phyloP scores from a whole-genome alignment of 2,113 vertebrate genomes.

The Syngnathus scovelli region DNA sequence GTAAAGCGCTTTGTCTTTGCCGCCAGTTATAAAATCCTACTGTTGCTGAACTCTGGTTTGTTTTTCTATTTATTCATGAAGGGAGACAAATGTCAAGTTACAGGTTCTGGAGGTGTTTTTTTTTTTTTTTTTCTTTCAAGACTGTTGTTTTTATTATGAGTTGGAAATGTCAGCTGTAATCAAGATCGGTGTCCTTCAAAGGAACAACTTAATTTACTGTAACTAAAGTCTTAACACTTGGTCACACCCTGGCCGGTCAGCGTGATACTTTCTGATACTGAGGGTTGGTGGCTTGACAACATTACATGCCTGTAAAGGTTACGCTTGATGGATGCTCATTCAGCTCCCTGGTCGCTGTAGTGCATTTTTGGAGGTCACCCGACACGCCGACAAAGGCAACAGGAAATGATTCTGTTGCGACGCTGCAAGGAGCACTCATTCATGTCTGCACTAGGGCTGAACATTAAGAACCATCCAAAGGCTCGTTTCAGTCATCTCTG shows the following conservation, averaged over 20 bases:
- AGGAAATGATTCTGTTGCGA: conserved; percentile 21
- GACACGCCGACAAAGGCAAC: conserved; percentile 25
- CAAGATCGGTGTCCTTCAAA: conserved; percentile 46
- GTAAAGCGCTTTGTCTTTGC: conserved; percentile 5
- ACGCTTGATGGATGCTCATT: neutral
- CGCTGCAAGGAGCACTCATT: conserved; percentile 53
- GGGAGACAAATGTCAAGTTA: neutral
- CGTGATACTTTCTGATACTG: conserved; percentile 1
- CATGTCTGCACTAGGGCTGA: conserved; percentile 47
- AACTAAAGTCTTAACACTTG: conserved; percentile 36
- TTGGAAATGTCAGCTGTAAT: conserved; percentile 49
- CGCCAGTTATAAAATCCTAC: neutral
- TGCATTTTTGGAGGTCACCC: neutral
- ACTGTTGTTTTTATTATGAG: conserved; percentile 19
- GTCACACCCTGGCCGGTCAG: conserved; percentile 9
- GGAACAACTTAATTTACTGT: conserved; percentile 34
- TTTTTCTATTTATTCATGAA: neutral
- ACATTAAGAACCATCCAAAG: conserved; percentile 55
- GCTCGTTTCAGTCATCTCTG: conserved; percentile 65
- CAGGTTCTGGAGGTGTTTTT: neutral
- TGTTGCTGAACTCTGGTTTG: neutral
- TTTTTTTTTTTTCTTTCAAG: neutral
- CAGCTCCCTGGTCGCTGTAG: neutral
- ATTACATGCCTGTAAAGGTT: conserved; percentile 24
- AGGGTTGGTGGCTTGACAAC: conserved; percentile 6